Evolutionary conservation across 2,113 vertebrate species (phyloP), one percentile per base, ranked within the genome.

Genomic region (Leucopsar rothschildi): DNA sequence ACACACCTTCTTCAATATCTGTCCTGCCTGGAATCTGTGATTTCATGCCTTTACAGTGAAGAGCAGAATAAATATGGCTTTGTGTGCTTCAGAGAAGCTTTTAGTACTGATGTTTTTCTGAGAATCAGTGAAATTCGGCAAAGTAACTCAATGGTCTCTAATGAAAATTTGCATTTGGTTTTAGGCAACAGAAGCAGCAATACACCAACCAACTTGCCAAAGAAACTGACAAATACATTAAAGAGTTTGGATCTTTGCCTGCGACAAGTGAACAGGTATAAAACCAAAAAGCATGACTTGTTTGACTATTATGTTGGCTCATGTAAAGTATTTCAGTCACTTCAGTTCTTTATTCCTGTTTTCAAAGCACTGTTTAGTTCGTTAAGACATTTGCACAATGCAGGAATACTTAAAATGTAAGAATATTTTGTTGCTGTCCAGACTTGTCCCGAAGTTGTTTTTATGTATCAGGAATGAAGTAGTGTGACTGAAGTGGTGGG

Each of bases 131-230:
- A 73, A 64, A 65, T 66, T 83, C 45, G 44, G 28, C 7, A 52
- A 37, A 77, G 12, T 60, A 88, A 90, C n/a, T 12, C 19, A 40
- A 0, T 40, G 33, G 23, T 53, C 33, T 91, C 37, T 95, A 89
- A 93, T 33, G 27, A 63, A 91, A 72, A n/a, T 82, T 87, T 95
- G 86, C 13, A 4, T 44, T 61, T 96, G 25, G 22, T 97, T 96
- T 95, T 88, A 99, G 99, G 96, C 99, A 99, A 72, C 99, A 99
- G 97, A 99, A 99, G 86, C 98, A 98, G 96, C 99, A 99, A 40
- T 98, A 98, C 80, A 99, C 98, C 39, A 99, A 99, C 96, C 98
- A 99, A 24, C 98, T 99, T 59, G 99, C 99, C 75, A 99, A 99
- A 98, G 99, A 99, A 91, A 99, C 99, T 21, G 99, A 99, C 96